Percentiles rank a stretch among this genome's conserved stretches.
Evolutionary conservation across 1,140 invertebrate genomes (phyloP).

Genomic region (Anthonomus grandis): DNA sequence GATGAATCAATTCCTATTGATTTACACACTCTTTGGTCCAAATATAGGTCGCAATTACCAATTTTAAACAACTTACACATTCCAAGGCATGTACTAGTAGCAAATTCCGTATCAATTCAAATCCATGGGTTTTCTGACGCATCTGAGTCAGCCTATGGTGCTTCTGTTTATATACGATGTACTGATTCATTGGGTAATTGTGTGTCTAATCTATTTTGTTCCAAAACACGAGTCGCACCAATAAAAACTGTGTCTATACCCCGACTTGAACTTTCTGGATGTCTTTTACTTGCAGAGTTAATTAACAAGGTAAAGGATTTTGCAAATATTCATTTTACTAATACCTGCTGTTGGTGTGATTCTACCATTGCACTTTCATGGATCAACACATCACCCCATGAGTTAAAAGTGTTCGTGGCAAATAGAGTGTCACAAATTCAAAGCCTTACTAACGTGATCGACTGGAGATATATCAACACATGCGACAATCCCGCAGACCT

Average conservation of each 20-base stretch:
- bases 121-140: neutral
- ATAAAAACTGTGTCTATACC: slow-evolving; percentile 32
- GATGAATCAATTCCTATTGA: slow-evolving; percentile 41
- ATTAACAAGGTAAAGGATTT: too few species aligned
- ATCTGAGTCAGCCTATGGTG: slow-evolving; percentile 27
- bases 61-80: slow-evolving; percentile 1
- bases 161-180: slow-evolving; percentile 32
- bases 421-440: slow-evolving; percentile 48
- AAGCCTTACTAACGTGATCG: slow-evolving; percentile 15
- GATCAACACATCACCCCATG: slow-evolving; percentile 40
- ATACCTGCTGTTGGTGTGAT: slow-evolving; percentile 47
- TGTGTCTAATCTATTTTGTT: slow-evolving; percentile 16
- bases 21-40: slow-evolving; percentile 18
- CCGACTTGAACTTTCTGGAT: slow-evolving; percentile 36
- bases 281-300: too few species aligned
- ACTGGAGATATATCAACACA: slow-evolving; percentile 49
- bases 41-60: neutral
- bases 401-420: slow-evolving; percentile 43
- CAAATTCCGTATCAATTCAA: neutral
- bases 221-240: slow-evolving; percentile 35
- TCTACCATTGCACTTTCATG: slow-evolving; percentile 48
- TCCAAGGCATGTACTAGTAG: neutral
- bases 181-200: slow-evolving; percentile 12
- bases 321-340: too few species aligned
- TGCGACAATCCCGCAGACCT: slow-evolving; percentile 50